Evolutionary conservation across 30 jellyfish, hydroid and myxozoan genomes (phyloP).

Genomic region (Turritopsis dohrnii): DNA sequence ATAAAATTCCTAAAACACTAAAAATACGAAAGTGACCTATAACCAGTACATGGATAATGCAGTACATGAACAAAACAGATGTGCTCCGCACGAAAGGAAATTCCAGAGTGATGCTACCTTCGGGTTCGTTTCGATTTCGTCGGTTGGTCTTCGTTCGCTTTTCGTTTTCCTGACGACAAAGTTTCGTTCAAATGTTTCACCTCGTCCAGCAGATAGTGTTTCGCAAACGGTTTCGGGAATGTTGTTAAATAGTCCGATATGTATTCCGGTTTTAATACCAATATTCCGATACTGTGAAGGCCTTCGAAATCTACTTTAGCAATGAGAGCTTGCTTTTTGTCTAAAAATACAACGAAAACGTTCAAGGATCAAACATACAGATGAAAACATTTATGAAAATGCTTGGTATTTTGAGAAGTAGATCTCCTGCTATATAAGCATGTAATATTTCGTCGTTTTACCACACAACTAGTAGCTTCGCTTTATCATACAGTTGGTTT

Average conservation of each 20-base stretch:
- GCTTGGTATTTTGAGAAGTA: no score
- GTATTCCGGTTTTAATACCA: slow-evolving; percentile 79
- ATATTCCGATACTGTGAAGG: slow-evolving; percentile 48
- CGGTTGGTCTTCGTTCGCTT: background rate
- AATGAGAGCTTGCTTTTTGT: slow-evolving; percentile 32
- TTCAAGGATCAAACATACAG: background rate
- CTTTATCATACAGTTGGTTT: no score
- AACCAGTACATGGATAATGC: no score
- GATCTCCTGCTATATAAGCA: no score
- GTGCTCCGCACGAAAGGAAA: background rate
- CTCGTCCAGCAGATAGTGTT: slow-evolving; percentile 36
- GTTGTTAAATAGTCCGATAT: slow-evolving; percentile 63
- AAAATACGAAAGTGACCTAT: no score
- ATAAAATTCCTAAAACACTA: no score
- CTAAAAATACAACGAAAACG: slow-evolving; percentile 16
- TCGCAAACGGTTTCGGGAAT: slow-evolving; percentile 69
- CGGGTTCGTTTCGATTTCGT: slow-evolving; percentile 21
- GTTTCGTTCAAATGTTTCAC: background rate
- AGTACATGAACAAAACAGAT: no score
- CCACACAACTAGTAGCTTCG: no score
- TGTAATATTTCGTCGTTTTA: no score
- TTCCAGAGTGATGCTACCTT: background rate
- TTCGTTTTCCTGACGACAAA: background rate
- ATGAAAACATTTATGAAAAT: background rate
- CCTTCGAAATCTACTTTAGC: slow-evolving; percentile 20